Evolutionary conservation across 2,888 invertebrate genomes (phyloP), one percentile per base, ranked within the genome.

Genomic region (Apodemia zela): DNA sequence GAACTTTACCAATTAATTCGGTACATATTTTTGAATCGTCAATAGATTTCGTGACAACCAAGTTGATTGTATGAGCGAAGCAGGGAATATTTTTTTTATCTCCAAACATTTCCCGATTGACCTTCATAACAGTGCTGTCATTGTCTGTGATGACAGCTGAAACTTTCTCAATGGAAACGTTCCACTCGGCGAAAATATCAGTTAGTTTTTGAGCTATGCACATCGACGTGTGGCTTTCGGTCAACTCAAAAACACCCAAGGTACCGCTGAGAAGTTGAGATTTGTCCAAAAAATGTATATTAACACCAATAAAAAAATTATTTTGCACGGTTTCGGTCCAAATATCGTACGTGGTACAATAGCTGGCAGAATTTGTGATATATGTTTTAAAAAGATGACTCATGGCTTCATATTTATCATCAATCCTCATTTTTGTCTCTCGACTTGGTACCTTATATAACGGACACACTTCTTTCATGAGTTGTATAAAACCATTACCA

Each of bases 111-210:
- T 63, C 60, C 13, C 59, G 18, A 21, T 63, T 63, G 7, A 63
- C 69, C 49, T 67, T 68, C 65, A 68, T 66, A 51, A 69, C 62
- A 38, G 66, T 69, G 45, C 65, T 66, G 62, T 66, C 68, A 64
- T 68, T 71, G 45, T 68, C 69, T 54, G 69, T 71, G 18, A 68
- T 59, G 35, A 67, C 58, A 60, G 67, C 67, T 57, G 69, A 61
- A 61, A 71, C 68, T 69, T 71, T 69, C 17, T 67, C 66, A 63
- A 54, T 67, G 8, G 69, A 67, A 63, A 70, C 35, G 17, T 35
- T 35, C 60, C 60, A 63, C 38, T 63, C 63, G 51, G 33, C 18
- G 13, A 67, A 60, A 57, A 69, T 69, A 17, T 69, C 66, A 33
- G 58, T 66, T 49, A 69, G 64, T 57, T 35, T 64, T 33, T 42